Base-by-base conservation (phyloP, 2,888 invertebrate genomes). In the Agrochola macilenta region DNA sequence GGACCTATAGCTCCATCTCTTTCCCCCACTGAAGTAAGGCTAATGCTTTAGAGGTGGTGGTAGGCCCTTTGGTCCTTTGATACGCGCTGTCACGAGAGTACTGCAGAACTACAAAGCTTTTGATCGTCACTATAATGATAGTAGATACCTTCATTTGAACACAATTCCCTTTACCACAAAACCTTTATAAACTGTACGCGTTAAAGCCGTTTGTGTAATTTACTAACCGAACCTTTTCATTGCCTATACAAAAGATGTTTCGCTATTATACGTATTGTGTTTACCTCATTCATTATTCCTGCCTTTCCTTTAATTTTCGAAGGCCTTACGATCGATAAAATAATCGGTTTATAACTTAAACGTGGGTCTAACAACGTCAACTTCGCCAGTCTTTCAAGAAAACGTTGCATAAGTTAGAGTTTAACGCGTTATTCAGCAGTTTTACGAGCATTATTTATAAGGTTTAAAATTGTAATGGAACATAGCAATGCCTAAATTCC, bases 371-470 rank as follows among this genome's bases (percentile, higher is more conserved):
- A 46, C 43, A 58, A 54, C 49, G 26, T 54, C 54, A 69, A 30
- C 1, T 57, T 7, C 35, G 60, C 2, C 54, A 30, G 39, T 60
- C n/a, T 76, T 64, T 64, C 69, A 20, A 76, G 64, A 57, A 64
- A 69, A 35, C 8, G 5, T 81, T 81, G 69, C 81, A 20, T 81
- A 81, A 75, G 43, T 46, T 1, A 54, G 20, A 65, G 46, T 79
- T 35, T 66, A 69, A 71, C 20, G 35, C 14, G 43, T 63, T 17
- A 65, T 69, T 78, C 14, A 66, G 7, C 65, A 20, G n/a, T 63
- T 78, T 70, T 60, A 70, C 65, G 23, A 49, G 5, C 11, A 39
- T 46, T 49, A 54, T 68, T 61, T 77, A 66, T 46, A 39, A 9
- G 7, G 23, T 54, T 77, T 76, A 54, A 35, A 14, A 52, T 43